Evolutionary conservation across 2,113 vertebrate species (phyloP), one percentile per base, ranked within the genome.

Genomic region (Rhinoderma darwinii): DNA sequence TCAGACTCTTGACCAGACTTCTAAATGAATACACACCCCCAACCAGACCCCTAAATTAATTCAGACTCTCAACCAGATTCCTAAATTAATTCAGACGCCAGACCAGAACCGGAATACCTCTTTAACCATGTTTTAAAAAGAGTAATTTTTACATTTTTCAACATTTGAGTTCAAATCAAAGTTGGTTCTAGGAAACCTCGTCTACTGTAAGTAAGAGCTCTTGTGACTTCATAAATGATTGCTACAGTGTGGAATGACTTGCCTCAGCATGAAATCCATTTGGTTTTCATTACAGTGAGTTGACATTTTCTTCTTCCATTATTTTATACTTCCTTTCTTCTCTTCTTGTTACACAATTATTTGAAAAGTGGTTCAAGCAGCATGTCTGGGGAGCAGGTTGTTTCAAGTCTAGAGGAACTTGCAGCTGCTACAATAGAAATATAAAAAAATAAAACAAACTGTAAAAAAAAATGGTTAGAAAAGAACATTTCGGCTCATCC

Each of bases 261-360:
- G 83, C 51, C 61, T 15, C 81, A 37, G 81, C 81, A 63, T 70
- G 63, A 83, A 83, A 72, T 35, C 8, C 81, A 83, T 10, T 72
- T 83, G 81, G 43, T 35, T 83, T 83, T 72, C 17, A 83, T 83
- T 83, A 83, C 39, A 41, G 8, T 44, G 44, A 47, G 63, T 70
- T 70, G 47, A 68, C n/a, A 43, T 61, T 83, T 83, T 50, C 27
- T 51, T 35, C 43, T 82, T 18, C 39, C 63, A 70, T 72, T 83
- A 70, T 51, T 70, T 72, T 68, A 70, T 22, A 35, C 56, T 83
- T 83, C 63, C 81, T 50, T 72, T 72, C 81, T 83, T 83, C 72
- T 83, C 63, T 83, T 83, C 41, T 70, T 83, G 9, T 70, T 51
- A 22, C 43, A 83, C 81, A 83, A 83, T 72, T 51, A 70, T 47